Conservation (phyloP, 2,113 vertebrate genomes). For the Carassius gibelio region DNA sequence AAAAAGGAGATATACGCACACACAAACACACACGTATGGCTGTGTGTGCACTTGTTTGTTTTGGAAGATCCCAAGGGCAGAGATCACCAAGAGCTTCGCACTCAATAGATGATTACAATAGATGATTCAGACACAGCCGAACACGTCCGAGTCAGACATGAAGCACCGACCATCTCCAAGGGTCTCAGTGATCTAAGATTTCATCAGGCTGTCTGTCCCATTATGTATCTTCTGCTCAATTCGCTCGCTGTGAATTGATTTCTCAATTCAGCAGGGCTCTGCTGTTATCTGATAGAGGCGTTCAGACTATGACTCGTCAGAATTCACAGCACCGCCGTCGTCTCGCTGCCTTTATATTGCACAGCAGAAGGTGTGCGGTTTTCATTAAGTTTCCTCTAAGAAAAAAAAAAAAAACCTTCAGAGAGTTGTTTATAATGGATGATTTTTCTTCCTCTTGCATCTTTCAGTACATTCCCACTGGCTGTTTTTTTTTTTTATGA, state of each 20-base stretch:
- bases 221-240: constrained; percentile 33
- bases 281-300: constrained; percentile 28
- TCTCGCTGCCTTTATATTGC: neutral
- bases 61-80: constrained; percentile 48
- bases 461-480: neutral
- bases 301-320: constrained; percentile 45
- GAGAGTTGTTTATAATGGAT: neutral
- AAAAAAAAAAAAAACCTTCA: neutral
- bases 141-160: constrained; percentile 45
- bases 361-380: neutral
- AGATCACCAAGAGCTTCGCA: constrained; percentile 40
- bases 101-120: constrained; percentile 57
- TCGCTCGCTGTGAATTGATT: constrained; percentile 43
- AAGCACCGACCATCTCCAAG: constrained; percentile 1
- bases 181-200: constrained; percentile 28
- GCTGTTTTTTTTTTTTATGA: neutral
- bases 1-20: constrained; percentile 36
- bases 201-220: constrained; percentile 31
- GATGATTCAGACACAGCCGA: neutral
- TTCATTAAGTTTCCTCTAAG: constrained; percentile 19
- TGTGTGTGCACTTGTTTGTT: constrained; percentile 38
- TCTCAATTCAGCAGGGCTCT: constrained; percentile 30
- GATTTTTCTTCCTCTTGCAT: neutral
- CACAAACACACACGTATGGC: neutral
- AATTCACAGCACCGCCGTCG: constrained; percentile 1